phyloP scores from a whole-genome alignment of 2,113 vertebrate genomes.

The Vidua macroura region DNA sequence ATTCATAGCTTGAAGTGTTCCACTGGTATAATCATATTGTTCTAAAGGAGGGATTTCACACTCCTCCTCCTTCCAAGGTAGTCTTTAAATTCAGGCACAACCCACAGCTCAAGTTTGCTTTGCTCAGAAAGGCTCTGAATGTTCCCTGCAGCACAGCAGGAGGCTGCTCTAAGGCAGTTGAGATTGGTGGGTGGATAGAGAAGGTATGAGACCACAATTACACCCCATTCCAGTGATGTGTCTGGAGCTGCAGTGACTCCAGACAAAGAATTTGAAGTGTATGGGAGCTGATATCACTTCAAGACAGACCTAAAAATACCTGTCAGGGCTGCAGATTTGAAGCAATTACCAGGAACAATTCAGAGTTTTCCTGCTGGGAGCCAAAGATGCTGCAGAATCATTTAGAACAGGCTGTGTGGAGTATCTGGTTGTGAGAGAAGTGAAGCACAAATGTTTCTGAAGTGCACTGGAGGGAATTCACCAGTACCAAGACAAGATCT shows the following conservation, averaged over 20 bases:
- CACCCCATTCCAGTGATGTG: constrained; percentile 63
- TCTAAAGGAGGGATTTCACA: neutral
- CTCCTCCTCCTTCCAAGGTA: neutral
- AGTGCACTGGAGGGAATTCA: neutral
- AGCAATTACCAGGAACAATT: constrained; percentile 61
- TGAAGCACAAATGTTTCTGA: neutral
- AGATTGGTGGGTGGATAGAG: constrained; percentile 72
- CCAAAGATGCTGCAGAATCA: constrained; percentile 33
- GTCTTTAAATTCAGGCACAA: constrained; percentile 25
- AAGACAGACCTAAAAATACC: constrained; percentile 80
- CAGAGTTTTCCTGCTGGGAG: constrained; percentile 66
- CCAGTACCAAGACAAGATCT: neutral
- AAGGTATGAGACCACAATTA: constrained; percentile 76
- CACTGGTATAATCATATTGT: neutral
- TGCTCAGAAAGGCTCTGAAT: constrained; percentile 62
- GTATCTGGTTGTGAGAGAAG: neutral
- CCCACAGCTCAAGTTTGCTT: constrained; percentile 53
- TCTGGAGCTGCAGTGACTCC: constrained; percentile 68
- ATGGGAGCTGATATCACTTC: constrained; percentile 64
- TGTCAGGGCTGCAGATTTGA: constrained; percentile 60
- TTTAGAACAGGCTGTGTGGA: constrained; percentile 34
- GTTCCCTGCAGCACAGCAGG: constrained; percentile 70
- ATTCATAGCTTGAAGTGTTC: neutral
- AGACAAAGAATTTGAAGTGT: constrained; percentile 70
- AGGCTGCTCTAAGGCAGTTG: constrained; percentile 44